Base-by-base conservation (phyloP, 2,888 invertebrate species). In the Himalopsyche tibetana region DNA sequence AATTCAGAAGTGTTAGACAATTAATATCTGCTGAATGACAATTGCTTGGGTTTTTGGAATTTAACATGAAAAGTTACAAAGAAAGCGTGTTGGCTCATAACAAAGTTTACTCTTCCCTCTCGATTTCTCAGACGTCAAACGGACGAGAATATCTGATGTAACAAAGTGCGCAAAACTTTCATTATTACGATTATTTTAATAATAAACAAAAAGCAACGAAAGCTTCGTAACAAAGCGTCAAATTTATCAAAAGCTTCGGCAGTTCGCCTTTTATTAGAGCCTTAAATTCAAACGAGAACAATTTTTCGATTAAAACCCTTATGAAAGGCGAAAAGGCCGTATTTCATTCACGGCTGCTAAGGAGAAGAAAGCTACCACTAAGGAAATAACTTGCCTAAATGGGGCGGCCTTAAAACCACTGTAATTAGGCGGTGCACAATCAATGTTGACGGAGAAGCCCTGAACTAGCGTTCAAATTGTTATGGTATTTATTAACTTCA, bases 291-390 rank as follows among this genome's bases (percentile, higher is more conserved):
- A 86, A 80, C 83, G 56, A 17, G 80, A 80, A 83, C 83, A 85
- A 86, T 84, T 84, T 84, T 82, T 84, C 86, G 86, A 86, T 86
- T 84, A 82, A 86, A 86, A 86, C 69, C 84, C 85, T 85, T 83
- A 85, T 80, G 82, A 83, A 51, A 55, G 36, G 63, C 84, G 36
- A 63, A 42, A 56, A 55, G 55, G 83, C 80, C 83, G 82, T 83
- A 55, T 42, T 42, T 80, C 80, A 63, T 82, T 28, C 83, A 42
- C 19, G n/a, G 82, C 40, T 55, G 79, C 36, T 40, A 74, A 55
- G 51, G 55, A 56, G 82, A 84, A 56, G 74, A 55, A 45, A 51
- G 63, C 80, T n/a, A 56, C 83, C 51, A 86, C 83, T 80, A 80
- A 83, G 86, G 86, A 86, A 86, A 83, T 83, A 83, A 45, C 86